A percentile compares a stretch with the other conserved stretches of the same genome.
phyloP scores from a whole-genome alignment of 2,113 vertebrate species.

The Gopherus flavomarginatus region DNA sequence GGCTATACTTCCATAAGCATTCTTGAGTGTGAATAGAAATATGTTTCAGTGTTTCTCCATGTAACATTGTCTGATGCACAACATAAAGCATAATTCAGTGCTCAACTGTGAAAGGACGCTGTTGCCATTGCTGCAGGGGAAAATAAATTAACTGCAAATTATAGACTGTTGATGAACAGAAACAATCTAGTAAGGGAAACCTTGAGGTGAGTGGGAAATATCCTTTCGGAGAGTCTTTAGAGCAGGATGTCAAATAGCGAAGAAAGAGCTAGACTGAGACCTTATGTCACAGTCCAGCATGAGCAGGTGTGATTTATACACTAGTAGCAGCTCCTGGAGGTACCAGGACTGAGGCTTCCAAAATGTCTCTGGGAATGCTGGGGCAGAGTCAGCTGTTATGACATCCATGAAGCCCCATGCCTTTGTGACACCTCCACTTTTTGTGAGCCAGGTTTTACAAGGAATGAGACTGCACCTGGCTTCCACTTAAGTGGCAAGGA shows the following conservation, averaged over 20 bases:
- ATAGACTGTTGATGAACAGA: slow-evolving; percentile 62
- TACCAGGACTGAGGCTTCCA: background rate
- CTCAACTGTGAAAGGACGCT: slow-evolving; percentile 35
- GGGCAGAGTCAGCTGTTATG: background rate
- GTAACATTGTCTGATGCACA: slow-evolving; percentile 59
- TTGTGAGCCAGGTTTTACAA: background rate
- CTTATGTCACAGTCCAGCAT: background rate
- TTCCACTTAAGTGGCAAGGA: background rate
- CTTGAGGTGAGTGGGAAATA: background rate
- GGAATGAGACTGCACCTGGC: background rate
- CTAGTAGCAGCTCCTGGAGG: background rate
- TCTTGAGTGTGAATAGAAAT: slow-evolving; percentile 46
- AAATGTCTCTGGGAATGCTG: background rate
- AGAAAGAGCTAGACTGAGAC: background rate
- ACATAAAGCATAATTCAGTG: slow-evolving; percentile 60
- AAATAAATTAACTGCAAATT: slow-evolving; percentile 67
- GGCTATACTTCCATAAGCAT: slow-evolving; percentile 1
- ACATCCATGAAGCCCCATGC: background rate
- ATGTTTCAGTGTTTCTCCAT: slow-evolving; percentile 32
- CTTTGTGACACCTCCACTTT: background rate
- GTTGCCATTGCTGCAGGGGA: slow-evolving; percentile 9
- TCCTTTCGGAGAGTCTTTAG: background rate
- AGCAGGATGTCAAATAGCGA: background rate
- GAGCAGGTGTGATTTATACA: background rate
- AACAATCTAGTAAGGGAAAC: slow-evolving; percentile 49